Evolutionary conservation across 1,140 invertebrate genomes (phyloP).

Genomic region (Caenorhabditis briggsae): DNA sequence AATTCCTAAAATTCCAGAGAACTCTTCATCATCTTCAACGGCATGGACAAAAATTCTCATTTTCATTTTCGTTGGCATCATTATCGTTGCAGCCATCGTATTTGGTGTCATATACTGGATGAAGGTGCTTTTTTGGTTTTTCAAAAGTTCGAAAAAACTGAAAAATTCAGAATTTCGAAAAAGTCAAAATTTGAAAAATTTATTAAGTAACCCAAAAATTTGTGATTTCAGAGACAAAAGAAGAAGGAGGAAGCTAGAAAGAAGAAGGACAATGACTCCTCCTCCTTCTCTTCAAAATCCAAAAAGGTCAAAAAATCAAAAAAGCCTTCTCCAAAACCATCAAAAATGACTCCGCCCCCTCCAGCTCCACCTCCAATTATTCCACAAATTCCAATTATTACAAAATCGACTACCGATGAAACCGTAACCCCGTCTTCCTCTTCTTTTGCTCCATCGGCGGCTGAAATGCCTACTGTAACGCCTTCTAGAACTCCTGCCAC

Average conservation of each 20-base stretch:
- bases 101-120: background rate
- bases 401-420: slow-evolving; percentile 7
- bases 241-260: background rate
- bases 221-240: background rate
- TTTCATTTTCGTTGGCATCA: slow-evolving; percentile 3
- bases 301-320: background rate
- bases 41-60: slow-evolving; percentile 28
- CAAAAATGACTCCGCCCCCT: background rate
- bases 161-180: too few species aligned
- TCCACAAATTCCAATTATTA: background rate
- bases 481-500: background rate
- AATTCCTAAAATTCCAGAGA: background rate
- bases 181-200: too few species aligned
- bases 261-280: background rate
- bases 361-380: background rate
- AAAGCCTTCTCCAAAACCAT: background rate
- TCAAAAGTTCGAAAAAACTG: too few species aligned
- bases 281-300: background rate
- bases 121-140: background rate
- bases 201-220: too few species aligned
- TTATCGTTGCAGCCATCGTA: slow-evolving; percentile 20
- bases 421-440: background rate
- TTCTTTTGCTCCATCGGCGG: background rate
- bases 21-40: slow-evolving; percentile 26
- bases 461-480: background rate